phyloP scores from a whole-genome alignment of 1,140 invertebrate species.

The Samia ricini region DNA sequence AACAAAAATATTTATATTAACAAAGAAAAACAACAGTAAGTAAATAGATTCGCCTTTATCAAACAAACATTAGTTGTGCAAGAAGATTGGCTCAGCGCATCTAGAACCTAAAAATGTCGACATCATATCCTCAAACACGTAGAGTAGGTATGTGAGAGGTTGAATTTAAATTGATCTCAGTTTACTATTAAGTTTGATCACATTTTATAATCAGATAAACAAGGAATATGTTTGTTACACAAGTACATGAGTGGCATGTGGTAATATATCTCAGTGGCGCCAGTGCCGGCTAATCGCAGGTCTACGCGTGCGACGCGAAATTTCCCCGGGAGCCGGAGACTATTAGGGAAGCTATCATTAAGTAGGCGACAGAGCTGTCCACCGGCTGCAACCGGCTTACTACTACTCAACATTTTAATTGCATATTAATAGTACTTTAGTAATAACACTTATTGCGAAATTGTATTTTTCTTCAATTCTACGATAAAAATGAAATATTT shows the following conservation, averaged over 20 bases:
- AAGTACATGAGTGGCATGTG: constrained; percentile 43
- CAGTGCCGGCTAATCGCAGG: constrained; percentile 54
- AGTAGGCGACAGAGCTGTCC: constrained; percentile 53
- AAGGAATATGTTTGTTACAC: constrained; percentile 36
- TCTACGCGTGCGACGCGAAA: constrained; percentile 64
- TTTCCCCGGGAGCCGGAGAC: constrained; percentile 51
- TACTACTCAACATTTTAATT: constrained; percentile 22
- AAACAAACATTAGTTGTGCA: constrained; percentile 2
- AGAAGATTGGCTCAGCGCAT: background rate
- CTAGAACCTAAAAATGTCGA: background rate
- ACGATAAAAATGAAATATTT: too few relatives aligned
- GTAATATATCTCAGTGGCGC: constrained; percentile 65
- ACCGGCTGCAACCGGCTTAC: constrained; percentile 22
- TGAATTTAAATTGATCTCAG: background rate
- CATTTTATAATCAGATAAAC: constrained; percentile 11
- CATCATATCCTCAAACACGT: background rate
- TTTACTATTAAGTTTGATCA: background rate
- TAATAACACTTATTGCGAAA: background rate
- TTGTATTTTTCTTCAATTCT: background rate
- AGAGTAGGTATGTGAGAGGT: background rate
- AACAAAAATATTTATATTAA: background rate
- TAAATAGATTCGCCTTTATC: background rate
- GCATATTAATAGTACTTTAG: constrained; percentile 2
- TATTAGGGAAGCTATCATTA: constrained; percentile 72
- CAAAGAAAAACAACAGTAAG: background rate